phyloP scores from a whole-genome alignment of 1,140 invertebrate species.

The Ptiloglossa arizonensis region DNA sequence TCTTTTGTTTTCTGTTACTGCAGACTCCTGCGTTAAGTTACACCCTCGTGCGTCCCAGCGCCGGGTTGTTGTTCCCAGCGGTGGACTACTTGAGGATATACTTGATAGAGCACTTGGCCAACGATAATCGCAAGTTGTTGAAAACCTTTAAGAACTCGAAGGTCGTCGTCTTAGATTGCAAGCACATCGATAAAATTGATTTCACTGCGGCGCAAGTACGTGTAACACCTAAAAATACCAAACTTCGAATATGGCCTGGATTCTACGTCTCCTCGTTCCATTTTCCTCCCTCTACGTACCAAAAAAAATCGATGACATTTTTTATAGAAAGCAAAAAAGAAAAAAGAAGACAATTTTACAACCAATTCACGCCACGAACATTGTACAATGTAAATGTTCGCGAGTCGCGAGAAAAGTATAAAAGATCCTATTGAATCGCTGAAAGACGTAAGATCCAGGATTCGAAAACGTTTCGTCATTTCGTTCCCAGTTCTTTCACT shows the following conservation, averaged over 20 bases:
- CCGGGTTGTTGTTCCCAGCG: slow-evolving; percentile 82
- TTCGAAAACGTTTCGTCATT: slow-evolving; percentile 23
- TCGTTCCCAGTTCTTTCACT: background rate
- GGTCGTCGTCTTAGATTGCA: slow-evolving; percentile 79
- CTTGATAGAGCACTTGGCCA: slow-evolving; percentile 73
- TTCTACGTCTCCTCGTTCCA: slow-evolving; percentile 6
- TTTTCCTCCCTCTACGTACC: background rate
- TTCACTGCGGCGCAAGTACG: slow-evolving; percentile 81
- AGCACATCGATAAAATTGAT: slow-evolving; percentile 79
- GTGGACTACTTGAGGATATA: slow-evolving; percentile 80
- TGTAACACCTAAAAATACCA: background rate
- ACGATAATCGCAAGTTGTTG: slow-evolving; percentile 46
- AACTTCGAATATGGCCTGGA: slow-evolving; percentile 7
- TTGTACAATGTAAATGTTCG: too few species aligned
- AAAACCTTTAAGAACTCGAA: slow-evolving; percentile 52
- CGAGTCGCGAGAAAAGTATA: background rate
- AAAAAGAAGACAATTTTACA: too few species aligned
- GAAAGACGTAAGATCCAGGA: slow-evolving; percentile 22
- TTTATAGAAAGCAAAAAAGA: too few species aligned
- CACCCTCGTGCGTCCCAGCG: slow-evolving; percentile 79
- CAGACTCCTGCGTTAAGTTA: slow-evolving; percentile 69
- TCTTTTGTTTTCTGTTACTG: slow-evolving; percentile 23
- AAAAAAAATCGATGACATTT: too few species aligned
- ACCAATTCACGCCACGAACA: too few species aligned
- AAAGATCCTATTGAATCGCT: background rate